Percentiles rank a stretch among this genome's conserved stretches.
These are phyloP conservation scores for Hippoglossus stenolepis DNA, from an alignment of 2,113 vertebrate genomes.

Conservation along the genomic window DNA sequence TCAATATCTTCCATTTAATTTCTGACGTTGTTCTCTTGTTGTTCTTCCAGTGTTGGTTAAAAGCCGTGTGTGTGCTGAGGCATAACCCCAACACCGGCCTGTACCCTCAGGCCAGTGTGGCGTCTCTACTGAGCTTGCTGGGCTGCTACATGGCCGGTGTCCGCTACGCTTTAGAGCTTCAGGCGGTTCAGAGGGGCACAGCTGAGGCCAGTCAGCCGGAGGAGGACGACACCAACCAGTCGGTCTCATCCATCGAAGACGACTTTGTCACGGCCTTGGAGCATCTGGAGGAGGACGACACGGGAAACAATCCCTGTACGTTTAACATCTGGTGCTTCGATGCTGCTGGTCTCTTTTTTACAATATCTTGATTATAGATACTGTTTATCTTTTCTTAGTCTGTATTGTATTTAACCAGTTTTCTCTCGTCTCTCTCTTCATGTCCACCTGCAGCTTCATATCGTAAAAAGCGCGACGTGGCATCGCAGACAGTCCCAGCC, in stretches of 20 bases:
- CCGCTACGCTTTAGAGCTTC: constrained; percentile 87
- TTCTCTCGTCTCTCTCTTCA: background rate
- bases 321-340: constrained; percentile 38
- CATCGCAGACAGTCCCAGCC: constrained; percentile 87
- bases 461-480: constrained; percentile 86
- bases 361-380: too few species aligned
- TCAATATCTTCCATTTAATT: background rate
- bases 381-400: background rate
- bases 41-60: constrained; percentile 69
- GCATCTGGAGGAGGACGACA: constrained; percentile 94
- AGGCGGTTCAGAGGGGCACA: constrained; percentile 76
- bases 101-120: constrained; percentile 82
- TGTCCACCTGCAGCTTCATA: constrained; percentile 55
- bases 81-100: constrained; percentile 82
- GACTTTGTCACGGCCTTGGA: constrained; percentile 99
- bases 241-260: constrained; percentile 97
- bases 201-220: constrained; percentile 84
- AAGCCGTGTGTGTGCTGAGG: constrained; percentile 90
- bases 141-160: constrained; percentile 90
- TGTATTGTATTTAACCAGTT: constrained; percentile 4
- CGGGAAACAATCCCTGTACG: constrained; percentile 80
- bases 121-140: constrained; percentile 86
- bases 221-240: constrained; percentile 97
- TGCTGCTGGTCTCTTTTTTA: background rate
- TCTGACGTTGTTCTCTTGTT: too few species aligned